These are phyloP conservation scores for Pristionchus arcanus DNA, from an alignment of 2,888 invertebrate genomes.

Conservation along the genomic window DNA sequence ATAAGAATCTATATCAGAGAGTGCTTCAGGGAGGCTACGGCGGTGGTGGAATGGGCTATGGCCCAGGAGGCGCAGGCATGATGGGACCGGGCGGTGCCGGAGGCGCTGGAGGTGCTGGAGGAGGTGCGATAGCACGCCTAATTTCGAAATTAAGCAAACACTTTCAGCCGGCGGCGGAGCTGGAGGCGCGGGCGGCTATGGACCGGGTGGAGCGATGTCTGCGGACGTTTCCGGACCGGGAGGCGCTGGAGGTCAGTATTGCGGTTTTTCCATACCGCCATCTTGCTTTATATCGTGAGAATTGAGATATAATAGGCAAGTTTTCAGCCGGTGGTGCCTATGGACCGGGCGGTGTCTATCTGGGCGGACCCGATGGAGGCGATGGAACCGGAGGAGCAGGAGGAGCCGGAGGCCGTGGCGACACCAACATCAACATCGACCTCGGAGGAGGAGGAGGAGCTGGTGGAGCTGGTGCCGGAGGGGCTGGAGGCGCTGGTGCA, in stretches of 20 bases:
- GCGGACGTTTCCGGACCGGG: conserved; percentile 50
- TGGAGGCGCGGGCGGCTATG: conserved; percentile 50
- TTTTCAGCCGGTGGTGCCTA: not conserved
- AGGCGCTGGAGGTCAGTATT: conserved; percentile 36
- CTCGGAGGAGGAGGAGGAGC: conserved; percentile 43
- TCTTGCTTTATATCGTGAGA: too few species aligned
- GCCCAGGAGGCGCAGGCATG: conserved; percentile 3
- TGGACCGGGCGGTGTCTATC: conserved; percentile 10
- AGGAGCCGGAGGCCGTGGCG: conserved; percentile 27
- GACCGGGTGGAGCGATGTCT: conserved; percentile 34
- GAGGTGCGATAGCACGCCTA: conserved; percentile 1
- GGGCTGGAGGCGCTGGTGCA: conserved; percentile 32
- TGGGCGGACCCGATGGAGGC: conserved; percentile 49
- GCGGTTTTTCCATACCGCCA: too few species aligned
- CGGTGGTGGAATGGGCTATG: conserved; percentile 56
- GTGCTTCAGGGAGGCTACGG: conserved; percentile 52
- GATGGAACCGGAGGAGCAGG: conserved; percentile 17
- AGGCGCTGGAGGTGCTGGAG: conserved; percentile 52
- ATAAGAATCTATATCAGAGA: not conserved
- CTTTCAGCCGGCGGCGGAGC: conserved; percentile 29
- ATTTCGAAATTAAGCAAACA: too few species aligned
- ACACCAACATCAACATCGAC: conserved; percentile 56
- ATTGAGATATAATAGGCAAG: not conserved
- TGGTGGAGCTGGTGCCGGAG: not conserved
- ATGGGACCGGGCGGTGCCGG: conserved; percentile 50